These are phyloP conservation scores for Actias luna DNA, from an alignment of 2,888 invertebrate species.

Conservation along the genomic window DNA sequence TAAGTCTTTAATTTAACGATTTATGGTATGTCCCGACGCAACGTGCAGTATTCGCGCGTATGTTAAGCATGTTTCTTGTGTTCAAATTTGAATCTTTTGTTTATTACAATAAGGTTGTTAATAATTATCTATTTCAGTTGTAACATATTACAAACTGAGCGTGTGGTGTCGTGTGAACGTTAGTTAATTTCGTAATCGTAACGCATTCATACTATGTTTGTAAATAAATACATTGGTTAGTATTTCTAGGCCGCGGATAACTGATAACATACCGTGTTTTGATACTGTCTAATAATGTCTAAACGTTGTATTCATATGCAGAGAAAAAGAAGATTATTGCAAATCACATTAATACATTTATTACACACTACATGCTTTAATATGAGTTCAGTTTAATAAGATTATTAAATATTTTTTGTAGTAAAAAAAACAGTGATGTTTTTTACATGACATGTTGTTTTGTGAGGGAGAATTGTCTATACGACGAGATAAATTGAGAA, in stretches of 20 bases:
- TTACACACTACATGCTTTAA: neutral
- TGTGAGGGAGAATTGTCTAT: constrained; percentile 35
- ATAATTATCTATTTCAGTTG: neutral
- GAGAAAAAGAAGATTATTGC: too few species aligned
- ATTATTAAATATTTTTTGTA: neutral
- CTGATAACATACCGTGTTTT: neutral
- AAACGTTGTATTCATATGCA: neutral
- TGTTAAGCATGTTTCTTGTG: neutral
- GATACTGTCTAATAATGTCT: neutral
- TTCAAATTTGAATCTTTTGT: neutral
- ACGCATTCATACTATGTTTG: constrained; percentile 3
- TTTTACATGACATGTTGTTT: constrained; percentile 6
- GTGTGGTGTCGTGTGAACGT: constrained; percentile 9
- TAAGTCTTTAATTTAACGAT: neutral
- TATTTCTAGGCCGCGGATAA: neutral
- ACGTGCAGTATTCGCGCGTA: neutral
- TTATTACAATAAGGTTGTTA: neutral
- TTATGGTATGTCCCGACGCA: neutral
- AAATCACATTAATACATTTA: neutral
- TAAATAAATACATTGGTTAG: neutral
- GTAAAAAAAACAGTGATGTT: neutral
- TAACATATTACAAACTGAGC: neutral
- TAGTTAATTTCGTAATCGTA: constrained; percentile 7
- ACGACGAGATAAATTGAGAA: constrained; percentile 38
- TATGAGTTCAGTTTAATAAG: neutral